These are phyloP conservation scores for Cotesia chilonis DNA, from an alignment of 1,140 invertebrate genomes.

Conservation along the genomic window DNA sequence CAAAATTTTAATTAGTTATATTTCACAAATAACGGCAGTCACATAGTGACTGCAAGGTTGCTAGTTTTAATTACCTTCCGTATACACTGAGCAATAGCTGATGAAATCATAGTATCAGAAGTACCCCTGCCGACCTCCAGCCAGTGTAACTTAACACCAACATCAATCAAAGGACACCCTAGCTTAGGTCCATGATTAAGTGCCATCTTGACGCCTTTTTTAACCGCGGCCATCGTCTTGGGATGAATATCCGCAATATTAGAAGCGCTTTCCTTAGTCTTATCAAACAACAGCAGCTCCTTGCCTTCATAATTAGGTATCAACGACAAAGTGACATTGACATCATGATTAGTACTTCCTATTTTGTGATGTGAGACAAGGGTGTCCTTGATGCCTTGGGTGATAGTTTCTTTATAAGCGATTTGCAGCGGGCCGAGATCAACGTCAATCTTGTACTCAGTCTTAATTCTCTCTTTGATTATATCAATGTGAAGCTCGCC, in stretches of 20 bases:
- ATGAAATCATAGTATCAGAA: conserved; percentile 79
- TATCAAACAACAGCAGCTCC: conserved; percentile 70
- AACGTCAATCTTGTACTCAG: conserved; percentile 92
- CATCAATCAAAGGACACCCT: conserved; percentile 76
- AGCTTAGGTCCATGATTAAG: conserved; percentile 77
- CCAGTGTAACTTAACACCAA: conserved; percentile 80
- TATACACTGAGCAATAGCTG: conserved; percentile 81
- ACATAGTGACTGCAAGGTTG: too few species aligned
- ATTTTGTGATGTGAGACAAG: conserved; percentile 74
- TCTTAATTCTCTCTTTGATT: conserved; percentile 84
- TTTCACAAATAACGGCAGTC: too few species aligned
- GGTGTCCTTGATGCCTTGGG: conserved; percentile 64
- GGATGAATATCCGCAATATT: conserved; percentile 72
- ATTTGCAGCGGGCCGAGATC: conserved; percentile 95
- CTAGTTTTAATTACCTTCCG: conserved; percentile 69
- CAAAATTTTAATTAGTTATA: too few species aligned
- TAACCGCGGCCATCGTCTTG: conserved; percentile 69
- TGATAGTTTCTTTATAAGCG: conserved; percentile 86
- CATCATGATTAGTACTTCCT: conserved; percentile 67
- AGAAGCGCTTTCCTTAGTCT: conserved; percentile 70
- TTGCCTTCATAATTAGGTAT: conserved; percentile 58
- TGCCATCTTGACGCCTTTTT: conserved; percentile 72
- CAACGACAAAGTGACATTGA: conserved; percentile 70
- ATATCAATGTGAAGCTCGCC: conserved; percentile 97
- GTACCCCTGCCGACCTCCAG: conserved; percentile 77